Percentiles rank a stretch among this genome's conserved stretches.
These are phyloP conservation scores for Oenanthe melanoleuca DNA, from an alignment of 2,113 vertebrate species.

Conservation along the genomic window DNA sequence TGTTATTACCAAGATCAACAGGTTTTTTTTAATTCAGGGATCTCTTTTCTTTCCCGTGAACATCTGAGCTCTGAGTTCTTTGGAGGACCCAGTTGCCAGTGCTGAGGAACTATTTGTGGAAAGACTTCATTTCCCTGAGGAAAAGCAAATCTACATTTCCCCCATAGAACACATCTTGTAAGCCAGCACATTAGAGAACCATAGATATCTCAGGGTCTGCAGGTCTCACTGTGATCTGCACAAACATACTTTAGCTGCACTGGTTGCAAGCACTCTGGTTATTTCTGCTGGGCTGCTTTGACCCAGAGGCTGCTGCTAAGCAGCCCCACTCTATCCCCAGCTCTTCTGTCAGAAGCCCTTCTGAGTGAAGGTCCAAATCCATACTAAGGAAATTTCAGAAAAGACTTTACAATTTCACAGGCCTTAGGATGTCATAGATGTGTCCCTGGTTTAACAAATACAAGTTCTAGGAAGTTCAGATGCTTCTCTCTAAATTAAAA, in stretches of 20 bases:
- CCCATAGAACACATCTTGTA: neutral
- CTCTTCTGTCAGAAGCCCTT: neutral
- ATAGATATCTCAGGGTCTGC: neutral
- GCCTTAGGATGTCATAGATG: neutral
- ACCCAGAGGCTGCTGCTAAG: neutral
- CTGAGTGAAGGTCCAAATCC: neutral
- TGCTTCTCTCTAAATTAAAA: neutral
- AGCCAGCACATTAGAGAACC: neutral
- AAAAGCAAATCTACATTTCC: neutral
- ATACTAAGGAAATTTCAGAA: neutral
- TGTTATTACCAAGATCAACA: neutral
- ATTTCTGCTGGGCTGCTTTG: neutral
- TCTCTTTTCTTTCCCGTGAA: neutral
- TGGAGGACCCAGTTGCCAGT: neutral
- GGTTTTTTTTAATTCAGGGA: neutral
- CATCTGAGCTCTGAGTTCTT: neutral
- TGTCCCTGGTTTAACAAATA: neutral
- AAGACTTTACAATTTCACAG: neutral
- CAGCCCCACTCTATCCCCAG: neutral
- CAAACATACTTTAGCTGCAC: fast-evolving
- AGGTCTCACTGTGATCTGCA: neutral
- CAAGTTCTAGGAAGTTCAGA: neutral
- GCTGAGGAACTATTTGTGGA: neutral
- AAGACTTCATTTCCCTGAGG: neutral
- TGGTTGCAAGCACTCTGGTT: neutral